phyloP scores from a whole-genome alignment of 2,113 vertebrate genomes.

The Australoheros scitulus region DNA sequence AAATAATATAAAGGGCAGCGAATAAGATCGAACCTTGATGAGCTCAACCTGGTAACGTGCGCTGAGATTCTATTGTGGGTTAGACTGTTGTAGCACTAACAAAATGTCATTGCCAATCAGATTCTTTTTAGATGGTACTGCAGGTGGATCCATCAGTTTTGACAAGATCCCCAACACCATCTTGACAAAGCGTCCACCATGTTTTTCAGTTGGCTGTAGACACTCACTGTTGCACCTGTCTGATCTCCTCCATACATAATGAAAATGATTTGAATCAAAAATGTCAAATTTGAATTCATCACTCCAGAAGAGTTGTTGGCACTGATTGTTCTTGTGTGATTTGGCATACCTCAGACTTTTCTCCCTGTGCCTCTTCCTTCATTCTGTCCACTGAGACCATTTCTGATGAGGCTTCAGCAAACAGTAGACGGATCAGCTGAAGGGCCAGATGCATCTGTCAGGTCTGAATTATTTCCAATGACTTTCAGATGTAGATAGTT shows the following conservation, averaged over 20 bases:
- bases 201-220: neutral
- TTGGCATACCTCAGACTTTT: too few species aligned
- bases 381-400: too few species aligned
- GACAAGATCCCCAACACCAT: too few species aligned
- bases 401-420: neutral
- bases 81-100: neutral
- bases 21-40: slow-evolving; percentile 21
- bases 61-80: neutral
- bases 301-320: too few species aligned
- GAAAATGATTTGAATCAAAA: neutral
- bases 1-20: neutral
- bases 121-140: too few species aligned
- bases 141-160: too few species aligned
- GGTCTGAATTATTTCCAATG: neutral
- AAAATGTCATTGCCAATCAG: neutral
- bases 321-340: too few species aligned
- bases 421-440: neutral
- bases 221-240: neutral
- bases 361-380: too few species aligned
- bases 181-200: neutral
- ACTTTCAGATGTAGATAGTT: neutral
- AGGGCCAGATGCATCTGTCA: neutral
- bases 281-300: too few species aligned
- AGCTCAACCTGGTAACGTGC: neutral
- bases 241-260: neutral